Evolutionary conservation across 2,113 vertebrate species (phyloP), one percentile per base, ranked within the genome.

Genomic region (Sinocyclocheilus maitianheensis): DNA sequence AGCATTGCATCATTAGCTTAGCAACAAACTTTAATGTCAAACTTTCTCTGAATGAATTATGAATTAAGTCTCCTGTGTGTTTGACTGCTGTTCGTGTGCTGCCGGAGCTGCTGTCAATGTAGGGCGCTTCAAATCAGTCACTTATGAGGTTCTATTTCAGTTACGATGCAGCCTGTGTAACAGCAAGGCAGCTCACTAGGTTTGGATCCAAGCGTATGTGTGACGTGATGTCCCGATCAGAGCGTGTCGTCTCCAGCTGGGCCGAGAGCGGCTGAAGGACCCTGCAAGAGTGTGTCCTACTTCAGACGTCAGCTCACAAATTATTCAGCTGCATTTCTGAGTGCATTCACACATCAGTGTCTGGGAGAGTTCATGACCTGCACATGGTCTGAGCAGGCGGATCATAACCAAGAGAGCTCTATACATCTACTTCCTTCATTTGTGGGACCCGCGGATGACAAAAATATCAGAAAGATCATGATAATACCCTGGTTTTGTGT

Each of bases 301-400:
- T 92, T 93, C 88, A 88, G 87, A 81, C 91, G 86, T 87, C 90
- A 92, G 92, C 84, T 63, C 91, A 93, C 87, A 93, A 91, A 91
- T 93, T 84, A 94, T 93, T 94, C 87, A 93, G 87, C 85, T 85
- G 85, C 79, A 74, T 87, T 86, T 90, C 87, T 0, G 81, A 85
- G 88, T 37, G 82, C 84, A 84, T 91, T 91, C 90, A 87, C 92
- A 90, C 86, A 40, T 83, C 14, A 71, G 90, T 91, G 92, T 92
- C 90, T 91, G 77, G 0, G 40, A 89, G 87, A 93, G 92, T 93
- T 93, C 91, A 92, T 55, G 87, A 88, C 85, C 85, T 43, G 24
- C 85, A 78, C 62, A 46, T 81, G 62, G 5, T 75, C 79, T 22
- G 43, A 26, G 13, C 80, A 83, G 69, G 69, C 5, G 37, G 37